Evolutionary conservation across 1,140 invertebrate species (phyloP).

Genomic region (Ips nitidus): DNA sequence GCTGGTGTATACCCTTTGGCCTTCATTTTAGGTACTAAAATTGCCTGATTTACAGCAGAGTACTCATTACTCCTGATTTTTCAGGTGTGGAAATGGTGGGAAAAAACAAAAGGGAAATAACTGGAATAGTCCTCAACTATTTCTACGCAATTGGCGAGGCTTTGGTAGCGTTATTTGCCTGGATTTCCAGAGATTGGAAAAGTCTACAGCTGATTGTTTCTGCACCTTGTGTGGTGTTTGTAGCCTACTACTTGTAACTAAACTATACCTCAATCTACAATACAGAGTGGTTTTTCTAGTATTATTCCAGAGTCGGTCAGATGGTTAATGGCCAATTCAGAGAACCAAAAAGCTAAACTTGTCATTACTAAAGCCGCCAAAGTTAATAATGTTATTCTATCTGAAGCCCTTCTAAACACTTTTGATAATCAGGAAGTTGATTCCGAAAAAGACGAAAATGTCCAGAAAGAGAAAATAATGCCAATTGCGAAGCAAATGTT

Average conservation of each 20-base stretch:
- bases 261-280: neutral
- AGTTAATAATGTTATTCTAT: slow-evolving; percentile 57
- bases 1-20: slow-evolving; percentile 63
- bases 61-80: slow-evolving; percentile 16
- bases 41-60: neutral
- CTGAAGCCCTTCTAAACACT: slow-evolving; percentile 51
- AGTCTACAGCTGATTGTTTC: slow-evolving; percentile 61
- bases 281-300: slow-evolving; percentile 41
- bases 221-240: slow-evolving; percentile 58
- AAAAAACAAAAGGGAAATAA: slow-evolving; percentile 62
- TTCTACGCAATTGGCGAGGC: slow-evolving; percentile 70
- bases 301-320: slow-evolving; percentile 66
- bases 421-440: slow-evolving; percentile 42
- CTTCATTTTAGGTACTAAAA: slow-evolving; percentile 62
- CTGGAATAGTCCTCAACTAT: slow-evolving; percentile 63
- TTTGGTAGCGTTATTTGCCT: slow-evolving; percentile 60
- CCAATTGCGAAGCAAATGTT: slow-evolving; percentile 46
- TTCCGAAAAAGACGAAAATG: neutral
- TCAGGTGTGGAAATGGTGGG: slow-evolving; percentile 69
- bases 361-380: slow-evolving; percentile 60
- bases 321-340: slow-evolving; percentile 61
- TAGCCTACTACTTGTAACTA: slow-evolving; percentile 59
- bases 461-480: slow-evolving; percentile 15
- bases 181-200: slow-evolving; percentile 62
- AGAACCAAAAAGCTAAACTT: slow-evolving; percentile 54